Percentiles rank a stretch among this genome's conserved stretches.
These are phyloP conservation scores for Tanytarsus gracilentus DNA, from an alignment of 2,888 invertebrate genomes.

Conservation along the genomic window DNA sequence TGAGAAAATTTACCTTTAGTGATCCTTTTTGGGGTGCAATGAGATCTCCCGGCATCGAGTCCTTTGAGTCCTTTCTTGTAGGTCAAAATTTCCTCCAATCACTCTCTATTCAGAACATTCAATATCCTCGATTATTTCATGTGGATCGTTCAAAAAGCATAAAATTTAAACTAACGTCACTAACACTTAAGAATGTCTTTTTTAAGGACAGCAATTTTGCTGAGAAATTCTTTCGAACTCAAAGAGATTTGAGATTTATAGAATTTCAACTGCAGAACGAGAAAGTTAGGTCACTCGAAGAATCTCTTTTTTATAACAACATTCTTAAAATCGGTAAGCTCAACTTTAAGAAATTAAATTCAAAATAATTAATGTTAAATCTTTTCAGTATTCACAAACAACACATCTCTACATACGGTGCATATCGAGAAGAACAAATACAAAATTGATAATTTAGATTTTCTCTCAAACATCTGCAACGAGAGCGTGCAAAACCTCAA, in stretches of 20 bases:
- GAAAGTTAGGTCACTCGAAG: not conserved
- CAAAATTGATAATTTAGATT: not conserved
- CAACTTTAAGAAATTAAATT: not conserved
- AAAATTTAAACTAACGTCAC: not conserved
- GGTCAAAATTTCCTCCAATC: not conserved
- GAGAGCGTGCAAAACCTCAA: not conserved
- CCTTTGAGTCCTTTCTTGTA: constrained; percentile 1
- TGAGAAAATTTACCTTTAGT: not conserved
- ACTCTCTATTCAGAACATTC: not conserved
- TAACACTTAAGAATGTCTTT: not conserved
- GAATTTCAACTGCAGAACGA: constrained; percentile 14
- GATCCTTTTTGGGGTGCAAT: not conserved
- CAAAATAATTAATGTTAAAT: not conserved
- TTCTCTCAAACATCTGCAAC: not conserved
- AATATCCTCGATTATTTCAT: constrained; percentile 11
- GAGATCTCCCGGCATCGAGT: not conserved
- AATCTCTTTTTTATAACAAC: not conserved
- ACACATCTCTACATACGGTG: not conserved
- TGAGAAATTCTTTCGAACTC: not conserved
- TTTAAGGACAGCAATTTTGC: not conserved
- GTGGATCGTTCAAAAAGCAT: not conserved
- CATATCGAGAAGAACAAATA: constrained; percentile 3
- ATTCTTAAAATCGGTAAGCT: not conserved
- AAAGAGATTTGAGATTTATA: not conserved
- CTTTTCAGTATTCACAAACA: not conserved